phyloP scores from a whole-genome alignment of 1,140 invertebrate species.

The Sycophaga agraensis region DNA sequence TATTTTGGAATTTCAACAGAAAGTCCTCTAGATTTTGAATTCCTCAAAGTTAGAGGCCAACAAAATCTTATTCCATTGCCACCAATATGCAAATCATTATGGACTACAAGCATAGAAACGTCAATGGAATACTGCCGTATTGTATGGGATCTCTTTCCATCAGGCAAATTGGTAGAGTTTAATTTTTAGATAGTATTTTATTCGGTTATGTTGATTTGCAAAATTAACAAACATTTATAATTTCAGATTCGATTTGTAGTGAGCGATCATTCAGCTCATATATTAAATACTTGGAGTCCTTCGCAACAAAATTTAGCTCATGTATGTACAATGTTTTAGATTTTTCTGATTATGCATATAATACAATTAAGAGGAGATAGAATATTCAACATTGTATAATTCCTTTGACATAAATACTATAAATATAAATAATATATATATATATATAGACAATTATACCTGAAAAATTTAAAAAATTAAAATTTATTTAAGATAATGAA shows the following conservation, averaged over 20 bases:
- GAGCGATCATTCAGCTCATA: conserved; percentile 76
- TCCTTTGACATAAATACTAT: background rate
- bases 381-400: background rate
- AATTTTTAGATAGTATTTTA: conserved; percentile 4
- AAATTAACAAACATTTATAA: background rate
- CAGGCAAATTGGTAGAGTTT: conserved; percentile 74
- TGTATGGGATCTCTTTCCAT: conserved; percentile 93
- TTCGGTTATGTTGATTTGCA: background rate
- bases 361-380: conserved; percentile 12
- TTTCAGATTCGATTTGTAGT: conserved; percentile 78
- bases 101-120: conserved; percentile 93
- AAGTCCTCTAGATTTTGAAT: conserved; percentile 85
- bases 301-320: conserved; percentile 81
- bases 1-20: conserved; percentile 87
- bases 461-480: conserved; percentile 3
- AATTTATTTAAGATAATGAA: conserved; percentile 65
- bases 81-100: conserved; percentile 85
- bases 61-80: conserved; percentile 72
- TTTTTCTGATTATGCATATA: too few species aligned
- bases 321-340: conserved; percentile 61
- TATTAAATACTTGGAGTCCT: conserved; percentile 79
- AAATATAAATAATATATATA: background rate
- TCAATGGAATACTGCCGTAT: conserved; percentile 93
- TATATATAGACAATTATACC: too few species aligned
- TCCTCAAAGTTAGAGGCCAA: conserved; percentile 69